Evolutionary conservation across 2,797 vertebrate species (phyloP).

Genomic region (Spizella passerina): DNA sequence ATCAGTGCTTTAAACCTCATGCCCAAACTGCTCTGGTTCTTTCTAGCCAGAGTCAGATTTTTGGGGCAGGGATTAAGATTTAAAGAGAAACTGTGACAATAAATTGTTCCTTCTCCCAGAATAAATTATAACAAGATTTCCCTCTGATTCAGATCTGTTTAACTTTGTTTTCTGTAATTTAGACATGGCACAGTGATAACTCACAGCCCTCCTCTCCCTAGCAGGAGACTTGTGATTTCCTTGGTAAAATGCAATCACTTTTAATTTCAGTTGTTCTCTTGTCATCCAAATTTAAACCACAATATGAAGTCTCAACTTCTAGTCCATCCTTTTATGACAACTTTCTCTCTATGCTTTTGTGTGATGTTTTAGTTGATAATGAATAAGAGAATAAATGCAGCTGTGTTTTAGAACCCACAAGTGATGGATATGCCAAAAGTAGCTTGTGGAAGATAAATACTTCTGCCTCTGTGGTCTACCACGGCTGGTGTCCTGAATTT

Average conservation of each 20-base stretch:
- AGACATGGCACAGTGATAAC: neutral
- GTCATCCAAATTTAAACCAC: constrained; percentile 51
- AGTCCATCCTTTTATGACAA: constrained; percentile 8
- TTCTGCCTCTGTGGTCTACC: constrained; percentile 74
- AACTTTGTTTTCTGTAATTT: neutral
- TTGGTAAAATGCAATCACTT: constrained; percentile 3
- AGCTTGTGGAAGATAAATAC: constrained; percentile 71
- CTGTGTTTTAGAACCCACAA: constrained; percentile 57
- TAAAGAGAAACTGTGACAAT: neutral
- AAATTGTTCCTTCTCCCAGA: neutral
- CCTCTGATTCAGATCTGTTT: neutral
- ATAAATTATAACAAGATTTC: neutral
- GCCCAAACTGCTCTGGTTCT: neutral
- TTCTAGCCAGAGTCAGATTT: neutral
- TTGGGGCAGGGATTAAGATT: neutral
- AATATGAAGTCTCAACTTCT: constrained; percentile 15
- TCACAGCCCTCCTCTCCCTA: neutral
- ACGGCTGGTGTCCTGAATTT: constrained; percentile 70
- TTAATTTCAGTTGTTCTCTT: constrained; percentile 22
- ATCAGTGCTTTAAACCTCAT: neutral
- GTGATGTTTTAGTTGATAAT: constrained; percentile 53
- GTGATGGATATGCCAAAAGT: constrained; percentile 66
- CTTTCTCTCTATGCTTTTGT: constrained; percentile 4
- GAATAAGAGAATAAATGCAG: constrained; percentile 55
- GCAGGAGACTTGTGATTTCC: neutral